Conservation (phyloP, 2,888 invertebrate genomes). For the Polia nebulosa region DNA sequence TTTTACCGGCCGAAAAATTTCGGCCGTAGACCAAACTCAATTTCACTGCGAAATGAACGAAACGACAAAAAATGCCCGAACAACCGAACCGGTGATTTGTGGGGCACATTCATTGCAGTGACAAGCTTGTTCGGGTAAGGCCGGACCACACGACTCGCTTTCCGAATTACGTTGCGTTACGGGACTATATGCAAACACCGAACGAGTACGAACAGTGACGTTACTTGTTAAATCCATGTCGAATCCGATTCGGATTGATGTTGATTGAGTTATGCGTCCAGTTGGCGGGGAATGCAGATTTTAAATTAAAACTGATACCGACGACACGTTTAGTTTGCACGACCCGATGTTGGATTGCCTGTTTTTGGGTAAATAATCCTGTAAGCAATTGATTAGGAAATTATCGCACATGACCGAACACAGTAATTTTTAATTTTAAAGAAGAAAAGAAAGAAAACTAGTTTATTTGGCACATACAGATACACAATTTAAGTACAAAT, state of each 20-base stretch:
- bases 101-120: conserved; percentile 88
- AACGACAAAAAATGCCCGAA: conserved; percentile 84
- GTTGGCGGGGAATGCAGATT: conserved; percentile 60
- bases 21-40: conserved; percentile 82
- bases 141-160: conserved; percentile 79
- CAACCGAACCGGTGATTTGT: conserved; percentile 88
- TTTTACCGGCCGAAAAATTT: conserved; percentile 78
- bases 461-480: no score
- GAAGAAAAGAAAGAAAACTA: no score
- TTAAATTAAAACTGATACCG: conserved; percentile 60
- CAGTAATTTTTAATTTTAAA: not conserved
- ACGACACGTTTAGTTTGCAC: conserved; percentile 47
- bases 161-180: conserved; percentile 74
- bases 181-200: conserved; percentile 73
- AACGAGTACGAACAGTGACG: conserved; percentile 72
- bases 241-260: conserved; percentile 82
- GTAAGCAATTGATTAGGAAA: not conserved
- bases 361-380: not conserved
- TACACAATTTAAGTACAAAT: no score
- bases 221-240: conserved; percentile 84
- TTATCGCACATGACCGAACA: not conserved
- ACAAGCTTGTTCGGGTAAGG: conserved; percentile 84
- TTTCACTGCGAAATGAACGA: conserved; percentile 86
- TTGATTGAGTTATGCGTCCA: conserved; percentile 86
- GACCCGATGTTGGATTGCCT: conserved; percentile 21